phyloP scores from a whole-genome alignment of 1,140 invertebrate genomes.

The Pararge aegeria region DNA sequence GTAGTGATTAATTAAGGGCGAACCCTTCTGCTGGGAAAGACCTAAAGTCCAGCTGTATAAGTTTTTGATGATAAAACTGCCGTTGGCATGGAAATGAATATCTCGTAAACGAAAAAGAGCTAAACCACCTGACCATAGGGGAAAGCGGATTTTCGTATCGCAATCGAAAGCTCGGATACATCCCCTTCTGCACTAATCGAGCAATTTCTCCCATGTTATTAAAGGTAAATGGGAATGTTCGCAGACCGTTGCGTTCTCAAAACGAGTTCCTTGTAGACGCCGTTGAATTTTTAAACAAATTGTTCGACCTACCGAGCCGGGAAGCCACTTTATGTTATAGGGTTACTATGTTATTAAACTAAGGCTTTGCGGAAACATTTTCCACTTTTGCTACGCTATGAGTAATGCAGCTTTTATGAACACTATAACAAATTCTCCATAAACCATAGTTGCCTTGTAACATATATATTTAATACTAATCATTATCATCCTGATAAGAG shows the following conservation, averaged over 20 bases:
- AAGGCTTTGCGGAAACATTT: neutral
- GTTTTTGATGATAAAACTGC: neutral
- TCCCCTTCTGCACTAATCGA: conserved; percentile 68
- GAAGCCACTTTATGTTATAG: conserved; percentile 63
- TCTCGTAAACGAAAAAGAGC: neutral
- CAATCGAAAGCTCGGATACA: conserved; percentile 48
- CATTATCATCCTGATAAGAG: too few relatives aligned
- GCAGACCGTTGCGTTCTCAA: conserved; percentile 66
- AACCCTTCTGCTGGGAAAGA: too few relatives aligned
- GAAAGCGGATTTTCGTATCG: conserved; percentile 32
- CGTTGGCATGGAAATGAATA: neutral
- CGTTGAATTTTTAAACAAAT: conserved; percentile 72
- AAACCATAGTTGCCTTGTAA: too few relatives aligned
- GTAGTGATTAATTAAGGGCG: too few relatives aligned
- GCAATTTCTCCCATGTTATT: conserved; percentile 74
- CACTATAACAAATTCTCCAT: neutral
- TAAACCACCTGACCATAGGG: neutral
- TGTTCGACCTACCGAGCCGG: conserved; percentile 53
- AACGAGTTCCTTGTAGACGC: conserved; percentile 69
- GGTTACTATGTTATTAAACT: conserved; percentile 34
- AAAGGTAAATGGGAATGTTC: conserved; percentile 71
- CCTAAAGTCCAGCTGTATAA: too few relatives aligned
- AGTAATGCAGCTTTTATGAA: neutral
- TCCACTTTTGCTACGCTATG: neutral
- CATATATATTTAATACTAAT: too few relatives aligned